Conservation (phyloP, 2,888 invertebrate genomes). For the Drosophila differens region DNA sequence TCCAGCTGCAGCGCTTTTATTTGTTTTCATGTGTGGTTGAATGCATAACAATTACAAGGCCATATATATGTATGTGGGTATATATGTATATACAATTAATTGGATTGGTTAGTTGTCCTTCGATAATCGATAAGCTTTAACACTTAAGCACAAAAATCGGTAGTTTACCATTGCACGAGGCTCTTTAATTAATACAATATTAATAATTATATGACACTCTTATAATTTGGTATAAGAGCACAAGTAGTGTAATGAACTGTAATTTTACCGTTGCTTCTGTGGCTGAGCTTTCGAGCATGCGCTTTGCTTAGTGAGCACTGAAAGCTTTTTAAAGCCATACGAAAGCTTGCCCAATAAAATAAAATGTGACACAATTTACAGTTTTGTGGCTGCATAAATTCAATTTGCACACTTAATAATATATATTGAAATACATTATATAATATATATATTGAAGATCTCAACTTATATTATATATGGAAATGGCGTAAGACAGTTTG, state of each 20-base stretch:
- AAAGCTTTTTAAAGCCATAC: slow-evolving; percentile 13
- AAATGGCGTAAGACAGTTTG: neutral
- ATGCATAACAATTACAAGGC: neutral
- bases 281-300: slow-evolving; percentile 27
- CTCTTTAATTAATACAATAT: neutral
- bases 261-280: slow-evolving; percentile 3
- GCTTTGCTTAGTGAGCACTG: neutral
- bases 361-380: slow-evolving; percentile 28
- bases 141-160: neutral
- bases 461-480: neutral
- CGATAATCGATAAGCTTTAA: neutral
- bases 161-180: neutral
- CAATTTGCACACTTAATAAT: neutral
- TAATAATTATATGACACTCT: neutral
- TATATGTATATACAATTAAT: neutral
- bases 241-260: neutral
- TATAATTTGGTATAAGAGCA: slow-evolving; percentile 1
- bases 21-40: neutral
- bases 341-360: slow-evolving; percentile 11
- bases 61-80: neutral
- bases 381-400: slow-evolving; percentile 29
- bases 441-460: neutral
- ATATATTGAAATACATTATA: neutral
- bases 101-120: neutral
- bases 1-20: neutral